Base-by-base conservation (phyloP, 2,797 vertebrate species). In the Antrozous pallidus region DNA sequence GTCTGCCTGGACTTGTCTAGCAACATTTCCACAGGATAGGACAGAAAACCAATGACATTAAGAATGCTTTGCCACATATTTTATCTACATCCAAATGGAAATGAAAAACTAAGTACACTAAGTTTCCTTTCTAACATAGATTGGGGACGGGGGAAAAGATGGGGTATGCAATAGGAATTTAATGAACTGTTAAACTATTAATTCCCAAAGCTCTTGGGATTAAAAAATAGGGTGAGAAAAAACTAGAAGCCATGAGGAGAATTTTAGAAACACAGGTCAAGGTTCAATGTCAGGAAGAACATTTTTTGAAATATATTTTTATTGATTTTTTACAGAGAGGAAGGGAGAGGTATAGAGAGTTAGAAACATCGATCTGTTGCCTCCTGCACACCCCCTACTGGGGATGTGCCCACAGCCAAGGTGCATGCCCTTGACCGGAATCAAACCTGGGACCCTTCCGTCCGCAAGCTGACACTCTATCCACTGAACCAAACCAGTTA, bases 11-110 rank as follows among this genome's bases (percentile, higher is more conserved):
- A 26, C 36, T 77, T 92, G 65, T 85, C 78, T 88, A 36, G 71
- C 42, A 63, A 91, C 58, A 93, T 86, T 88, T 86, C 31, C 61
- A 75, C 36, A 93, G 75, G 86, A 42, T 45, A 81, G 88, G 38
- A 91, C 49, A 94, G 51, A 95, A 86, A 91, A 93, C 74, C n/a
- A 81, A 94, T 78, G 82, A 81, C 20, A 88, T 74, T 96, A 95
- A 78, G 33, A 80, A 82, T 86, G 73, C 42, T 89, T 91, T 95
- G 67, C 36, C 58, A 79, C 17, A 45, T 3, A 2, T 61, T 4
- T 65, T 65, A 65, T 42, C 58, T 88, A n/a, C 9, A 36, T 73
- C 65, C 69, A 75, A 42, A 93, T 38, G 38, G 65, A 95, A 95
- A 82, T 54, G 73, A 95, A 73, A 61, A 94, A 54, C 12, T 69